These are phyloP conservation scores for Lutjanus argentimaculatus DNA, from an alignment of 2,797 vertebrate genomes.

Conservation along the genomic window DNA sequence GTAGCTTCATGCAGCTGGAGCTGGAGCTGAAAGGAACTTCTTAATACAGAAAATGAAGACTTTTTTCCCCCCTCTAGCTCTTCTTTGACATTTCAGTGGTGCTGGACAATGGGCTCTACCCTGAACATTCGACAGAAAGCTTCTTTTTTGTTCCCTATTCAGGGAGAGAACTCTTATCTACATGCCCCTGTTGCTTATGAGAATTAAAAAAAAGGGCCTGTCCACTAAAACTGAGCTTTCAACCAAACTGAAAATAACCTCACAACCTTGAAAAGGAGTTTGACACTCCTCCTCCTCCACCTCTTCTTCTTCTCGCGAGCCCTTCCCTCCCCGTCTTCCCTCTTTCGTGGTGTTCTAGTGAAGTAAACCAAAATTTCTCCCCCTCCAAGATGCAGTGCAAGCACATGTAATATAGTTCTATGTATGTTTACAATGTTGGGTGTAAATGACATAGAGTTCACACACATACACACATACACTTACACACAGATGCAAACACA, in stretches of 20 bases:
- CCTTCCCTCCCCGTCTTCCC: slow-evolving; percentile 72
- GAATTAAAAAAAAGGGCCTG: slow-evolving; percentile 47
- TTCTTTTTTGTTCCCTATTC: slow-evolving; percentile 30
- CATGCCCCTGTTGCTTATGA: slow-evolving; percentile 49
- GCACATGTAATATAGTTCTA: slow-evolving; percentile 99
- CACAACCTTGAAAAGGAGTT: slow-evolving; percentile 68
- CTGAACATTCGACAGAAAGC: slow-evolving; percentile 52
- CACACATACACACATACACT: slow-evolving; percentile 42
- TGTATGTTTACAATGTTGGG: slow-evolving; percentile 99
- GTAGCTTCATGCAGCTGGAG: slow-evolving; percentile 51
- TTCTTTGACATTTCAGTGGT: slow-evolving; percentile 54
- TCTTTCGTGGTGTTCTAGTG: slow-evolving; percentile 93
- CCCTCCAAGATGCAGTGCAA: slow-evolving; percentile 90
- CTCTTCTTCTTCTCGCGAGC: slow-evolving; percentile 33
- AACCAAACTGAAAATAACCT: slow-evolving; percentile 76
- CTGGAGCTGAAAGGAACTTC: slow-evolving; percentile 61
- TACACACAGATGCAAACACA: slow-evolving; percentile 23
- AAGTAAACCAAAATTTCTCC: slow-evolving; percentile 86
- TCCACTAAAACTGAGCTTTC: slow-evolving; percentile 76
- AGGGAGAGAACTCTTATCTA: slow-evolving; percentile 40
- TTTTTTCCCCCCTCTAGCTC: slow-evolving; percentile 26
- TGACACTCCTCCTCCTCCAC: slow-evolving; percentile 50
- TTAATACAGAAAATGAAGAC: slow-evolving; percentile 47
- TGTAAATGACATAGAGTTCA: slow-evolving; percentile 97
- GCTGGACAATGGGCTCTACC: slow-evolving; percentile 52